A percentile compares a stretch with the other conserved stretches of the same genome.
Conservation (phyloP, 2,888 invertebrate genomes). For the Ophonus ardosiacus region DNA sequence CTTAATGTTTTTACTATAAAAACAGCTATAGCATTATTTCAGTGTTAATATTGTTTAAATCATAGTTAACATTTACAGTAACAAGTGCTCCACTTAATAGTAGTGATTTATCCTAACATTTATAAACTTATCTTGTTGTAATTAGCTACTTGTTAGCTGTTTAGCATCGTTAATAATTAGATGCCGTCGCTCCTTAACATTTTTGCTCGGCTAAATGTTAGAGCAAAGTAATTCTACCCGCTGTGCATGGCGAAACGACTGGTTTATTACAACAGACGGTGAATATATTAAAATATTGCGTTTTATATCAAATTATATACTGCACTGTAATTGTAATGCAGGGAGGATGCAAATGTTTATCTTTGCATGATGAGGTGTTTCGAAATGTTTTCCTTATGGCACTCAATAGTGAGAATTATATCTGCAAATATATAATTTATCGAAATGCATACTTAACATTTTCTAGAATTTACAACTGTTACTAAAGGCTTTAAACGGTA, state of each 20-base stretch:
- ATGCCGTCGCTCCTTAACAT: conserved; percentile 3
- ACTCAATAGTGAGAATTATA: background rate
- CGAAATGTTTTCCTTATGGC: conserved; percentile 23
- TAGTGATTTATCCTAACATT: background rate
- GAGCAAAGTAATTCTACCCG: conserved; percentile 28
- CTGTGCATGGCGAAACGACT: conserved; percentile 33
- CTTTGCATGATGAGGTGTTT: conserved; percentile 31
- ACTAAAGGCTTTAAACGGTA: background rate
- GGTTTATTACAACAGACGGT: conserved; percentile 34
- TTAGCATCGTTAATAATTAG: conserved; percentile 30
- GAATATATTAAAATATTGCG: conserved; percentile 42
- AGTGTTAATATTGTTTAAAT: background rate
- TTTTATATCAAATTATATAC: conserved; percentile 35
- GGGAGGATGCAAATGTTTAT: conserved; percentile 30
- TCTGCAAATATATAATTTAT: background rate
- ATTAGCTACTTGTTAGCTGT: conserved; percentile 15
- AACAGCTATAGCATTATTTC: background rate
- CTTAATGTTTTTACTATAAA: no score
- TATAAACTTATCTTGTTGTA: background rate
- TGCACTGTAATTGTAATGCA: conserved; percentile 1
- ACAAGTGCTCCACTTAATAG: background rate
- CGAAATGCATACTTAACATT: background rate
- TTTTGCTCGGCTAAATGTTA: conserved; percentile 29
- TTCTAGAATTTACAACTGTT: background rate
- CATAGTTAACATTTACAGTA: background rate